Conservation (phyloP, 23 tunicate genomes). For the Diplosoma virens region DNA sequence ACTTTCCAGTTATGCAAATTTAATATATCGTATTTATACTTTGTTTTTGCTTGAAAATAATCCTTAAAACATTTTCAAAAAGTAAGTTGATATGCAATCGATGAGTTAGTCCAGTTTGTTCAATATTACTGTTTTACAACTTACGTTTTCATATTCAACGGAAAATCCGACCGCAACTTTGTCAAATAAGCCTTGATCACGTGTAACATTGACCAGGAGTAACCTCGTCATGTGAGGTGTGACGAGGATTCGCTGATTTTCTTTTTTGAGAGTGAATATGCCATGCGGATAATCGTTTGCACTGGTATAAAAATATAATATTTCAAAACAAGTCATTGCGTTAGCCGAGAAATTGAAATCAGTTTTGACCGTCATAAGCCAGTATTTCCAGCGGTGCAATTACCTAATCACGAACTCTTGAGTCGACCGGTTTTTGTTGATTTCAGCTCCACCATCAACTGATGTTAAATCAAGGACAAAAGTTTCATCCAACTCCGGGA, state of each 20-base stretch:
- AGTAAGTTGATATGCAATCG: not conserved
- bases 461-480: constrained; percentile 28
- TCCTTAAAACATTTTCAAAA: not conserved
- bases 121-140: not conserved
- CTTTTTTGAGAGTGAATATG: constrained; percentile 35
- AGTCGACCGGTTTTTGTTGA: constrained; percentile 3
- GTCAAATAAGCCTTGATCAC: constrained; percentile 57
- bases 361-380: no score
- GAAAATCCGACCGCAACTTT: constrained; percentile 43
- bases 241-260: constrained; percentile 46
- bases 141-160: constrained; percentile 47
- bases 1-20: no score
- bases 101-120: no score
- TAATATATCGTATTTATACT: no score
- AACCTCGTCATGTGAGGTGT: constrained; percentile 44
- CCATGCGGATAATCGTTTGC: constrained; percentile 85
- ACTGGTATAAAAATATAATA: no score
- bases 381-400: no score
- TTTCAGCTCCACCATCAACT: constrained; percentile 74
- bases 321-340: no score
- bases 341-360: no score
- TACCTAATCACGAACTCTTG: constrained; percentile 40
- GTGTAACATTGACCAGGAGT: constrained; percentile 59
- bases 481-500: constrained; percentile 61
- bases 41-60: not conserved